Evolutionary conservation across 2,888 invertebrate genomes (phyloP).

Genomic region (Platerodrilus igneus): DNA sequence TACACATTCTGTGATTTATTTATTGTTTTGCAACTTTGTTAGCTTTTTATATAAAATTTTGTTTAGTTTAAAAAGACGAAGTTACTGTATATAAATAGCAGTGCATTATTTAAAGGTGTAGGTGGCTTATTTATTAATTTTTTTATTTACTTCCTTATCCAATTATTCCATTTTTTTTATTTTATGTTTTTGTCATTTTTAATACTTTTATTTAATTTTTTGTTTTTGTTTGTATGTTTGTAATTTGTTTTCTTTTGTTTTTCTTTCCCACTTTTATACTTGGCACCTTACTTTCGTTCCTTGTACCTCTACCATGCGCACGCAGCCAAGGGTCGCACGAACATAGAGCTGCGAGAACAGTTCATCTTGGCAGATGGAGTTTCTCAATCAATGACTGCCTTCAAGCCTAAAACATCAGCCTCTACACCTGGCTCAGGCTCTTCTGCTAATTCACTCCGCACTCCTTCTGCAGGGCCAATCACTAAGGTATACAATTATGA

Average conservation of each 20-base stretch:
- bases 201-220: slow-evolving; percentile 4
- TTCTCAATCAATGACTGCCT: slow-evolving; percentile 97
- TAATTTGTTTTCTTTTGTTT: slow-evolving; percentile 19
- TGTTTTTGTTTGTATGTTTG: slow-evolving; percentile 15
- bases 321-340: slow-evolving; percentile 97
- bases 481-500: slow-evolving; percentile 79
- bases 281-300: slow-evolving; percentile 23
- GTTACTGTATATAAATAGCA: too few relatives aligned
- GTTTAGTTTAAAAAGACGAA: too few relatives aligned
- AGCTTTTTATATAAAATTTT: too few relatives aligned
- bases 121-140: too few relatives aligned
- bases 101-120: too few relatives aligned
- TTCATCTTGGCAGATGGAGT: slow-evolving; percentile 98
- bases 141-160: too few relatives aligned
- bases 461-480: slow-evolving; percentile 81
- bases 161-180: too few relatives aligned
- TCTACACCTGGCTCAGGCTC: slow-evolving; percentile 59
- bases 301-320: slow-evolving; percentile 25
- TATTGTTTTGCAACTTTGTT: neutral
- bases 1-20: neutral
- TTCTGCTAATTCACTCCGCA: slow-evolving; percentile 56
- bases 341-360: slow-evolving; percentile 98
- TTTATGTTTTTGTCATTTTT: too few relatives aligned
- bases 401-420: slow-evolving; percentile 90
- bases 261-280: slow-evolving; percentile 18